Percentiles rank a stretch among this genome's conserved stretches.
Conservation (phyloP, 2,113 vertebrate species). For the Pterocles gutturalis region DNA sequence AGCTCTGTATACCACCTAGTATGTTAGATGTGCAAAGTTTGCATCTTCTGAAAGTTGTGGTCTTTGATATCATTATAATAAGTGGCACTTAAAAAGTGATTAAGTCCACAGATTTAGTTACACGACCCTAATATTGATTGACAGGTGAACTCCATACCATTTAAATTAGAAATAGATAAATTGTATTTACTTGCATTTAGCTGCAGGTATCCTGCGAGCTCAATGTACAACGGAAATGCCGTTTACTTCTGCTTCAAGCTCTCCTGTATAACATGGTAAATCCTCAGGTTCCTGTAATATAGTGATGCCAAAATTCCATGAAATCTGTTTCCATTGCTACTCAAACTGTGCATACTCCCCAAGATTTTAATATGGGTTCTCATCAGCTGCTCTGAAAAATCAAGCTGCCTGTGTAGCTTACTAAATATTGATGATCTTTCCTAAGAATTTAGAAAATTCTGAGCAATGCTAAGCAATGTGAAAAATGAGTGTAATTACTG, state of each 20-base stretch:
- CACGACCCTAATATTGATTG: neutral
- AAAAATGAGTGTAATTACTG: neutral
- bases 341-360: neutral
- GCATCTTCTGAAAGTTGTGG: neutral
- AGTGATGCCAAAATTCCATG: neutral
- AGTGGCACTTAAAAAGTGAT: fast-evolving
- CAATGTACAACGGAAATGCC: neutral
- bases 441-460: neutral
- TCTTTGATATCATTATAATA: neutral
- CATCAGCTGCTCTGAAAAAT: neutral
- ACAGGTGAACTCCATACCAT: neutral
- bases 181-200: neutral
- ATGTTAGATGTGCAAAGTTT: neutral
- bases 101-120: neutral
- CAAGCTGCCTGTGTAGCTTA: neutral
- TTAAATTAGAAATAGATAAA: neutral
- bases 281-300: neutral
- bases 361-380: neutral
- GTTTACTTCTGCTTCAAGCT: neutral
- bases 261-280: neutral
- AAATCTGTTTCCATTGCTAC: neutral
- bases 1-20: neutral
- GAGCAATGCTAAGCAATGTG: neutral
- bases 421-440: neutral
- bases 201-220: neutral